phyloP scores from a whole-genome alignment of 2,888 invertebrate species.

The Philopedon plagiatum region DNA sequence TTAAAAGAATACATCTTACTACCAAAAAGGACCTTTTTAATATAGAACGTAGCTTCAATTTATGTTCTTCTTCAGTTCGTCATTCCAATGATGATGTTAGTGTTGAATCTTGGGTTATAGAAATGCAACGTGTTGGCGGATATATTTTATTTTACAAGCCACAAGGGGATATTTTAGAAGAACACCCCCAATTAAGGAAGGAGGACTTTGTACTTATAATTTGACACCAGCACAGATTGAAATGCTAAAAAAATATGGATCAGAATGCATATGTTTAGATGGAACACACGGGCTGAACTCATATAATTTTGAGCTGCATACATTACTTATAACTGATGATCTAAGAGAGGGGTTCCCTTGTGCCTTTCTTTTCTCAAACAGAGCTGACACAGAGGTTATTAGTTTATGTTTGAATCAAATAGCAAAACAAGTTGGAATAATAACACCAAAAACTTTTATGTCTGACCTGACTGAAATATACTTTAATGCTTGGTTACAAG shows the following conservation, averaged over 20 bases:
- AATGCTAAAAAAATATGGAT: neutral
- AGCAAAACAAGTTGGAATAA: neutral
- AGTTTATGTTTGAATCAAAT: conserved; percentile 7
- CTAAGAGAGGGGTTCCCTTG: conserved; percentile 21
- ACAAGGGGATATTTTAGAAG: too few relatives aligned
- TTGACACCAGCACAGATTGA: conserved; percentile 50
- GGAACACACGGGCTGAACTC: too few relatives aligned
- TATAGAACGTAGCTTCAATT: too few relatives aligned
- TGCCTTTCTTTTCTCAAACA: conserved; percentile 22
- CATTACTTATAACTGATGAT: conserved; percentile 49
- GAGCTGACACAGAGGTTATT: conserved; percentile 5
- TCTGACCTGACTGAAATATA: neutral
- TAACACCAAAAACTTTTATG: neutral
- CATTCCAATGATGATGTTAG: too few relatives aligned
- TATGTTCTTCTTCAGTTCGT: too few relatives aligned
- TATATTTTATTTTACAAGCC: too few relatives aligned
- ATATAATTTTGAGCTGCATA: conserved; percentile 51
- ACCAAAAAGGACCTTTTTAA: too few relatives aligned
- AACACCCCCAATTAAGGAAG: neutral
- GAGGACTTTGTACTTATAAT: neutral
- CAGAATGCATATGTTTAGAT: neutral
- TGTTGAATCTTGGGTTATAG: too few relatives aligned
- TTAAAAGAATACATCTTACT: too few relatives aligned
- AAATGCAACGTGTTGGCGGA: too few relatives aligned
- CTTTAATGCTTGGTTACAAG: neutral